A percentile compares a stretch with the other conserved stretches of the same genome.
These are phyloP conservation scores for Pomacea maculata DNA, from an alignment of 1,140 invertebrate genomes.

Conservation along the genomic window DNA sequence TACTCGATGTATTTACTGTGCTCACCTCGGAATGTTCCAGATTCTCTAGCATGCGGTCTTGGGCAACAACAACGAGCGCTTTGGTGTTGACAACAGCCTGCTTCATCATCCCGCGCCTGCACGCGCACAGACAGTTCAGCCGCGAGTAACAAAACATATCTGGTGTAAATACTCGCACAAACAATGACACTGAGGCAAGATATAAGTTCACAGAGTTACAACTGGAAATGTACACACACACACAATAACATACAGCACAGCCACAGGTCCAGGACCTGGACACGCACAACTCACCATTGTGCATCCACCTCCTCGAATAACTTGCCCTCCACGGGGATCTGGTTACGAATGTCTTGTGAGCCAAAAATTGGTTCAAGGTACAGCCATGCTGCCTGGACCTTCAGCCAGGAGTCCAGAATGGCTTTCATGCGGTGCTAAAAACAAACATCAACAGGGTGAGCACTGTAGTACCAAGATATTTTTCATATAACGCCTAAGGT, in stretches of 20 bases:
- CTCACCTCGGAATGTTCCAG: conserved; percentile 62
- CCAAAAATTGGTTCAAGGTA: conserved; percentile 67
- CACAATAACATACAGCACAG: too few species aligned
- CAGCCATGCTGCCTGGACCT: conserved; percentile 69
- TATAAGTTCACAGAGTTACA: too few species aligned
- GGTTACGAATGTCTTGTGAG: conserved; percentile 64
- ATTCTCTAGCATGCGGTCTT: conserved; percentile 64
- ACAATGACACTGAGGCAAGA: background rate
- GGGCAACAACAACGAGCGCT: conserved; percentile 60
- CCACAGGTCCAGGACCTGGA: too few species aligned
- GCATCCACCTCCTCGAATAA: conserved; percentile 65
- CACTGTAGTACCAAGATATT: background rate
- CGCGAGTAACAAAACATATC: background rate
- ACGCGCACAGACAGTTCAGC: conserved; percentile 15
- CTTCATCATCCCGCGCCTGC: conserved; percentile 62
- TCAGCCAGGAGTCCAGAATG: conserved; percentile 65
- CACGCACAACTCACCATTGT: conserved; percentile 52
- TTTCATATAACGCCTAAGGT: background rate
- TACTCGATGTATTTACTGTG: too few species aligned
- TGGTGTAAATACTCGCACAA: background rate
- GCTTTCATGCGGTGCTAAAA: conserved; percentile 67
- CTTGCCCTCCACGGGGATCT: conserved; percentile 65
- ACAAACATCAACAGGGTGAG: background rate
- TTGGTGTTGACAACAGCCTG: conserved; percentile 59
- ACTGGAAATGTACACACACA: too few species aligned